A percentile compares a stretch with the other conserved stretches of the same genome.
Evolutionary conservation across 1,140 invertebrate species (phyloP).

Genomic region (Drosophila parabipectinata): DNA sequence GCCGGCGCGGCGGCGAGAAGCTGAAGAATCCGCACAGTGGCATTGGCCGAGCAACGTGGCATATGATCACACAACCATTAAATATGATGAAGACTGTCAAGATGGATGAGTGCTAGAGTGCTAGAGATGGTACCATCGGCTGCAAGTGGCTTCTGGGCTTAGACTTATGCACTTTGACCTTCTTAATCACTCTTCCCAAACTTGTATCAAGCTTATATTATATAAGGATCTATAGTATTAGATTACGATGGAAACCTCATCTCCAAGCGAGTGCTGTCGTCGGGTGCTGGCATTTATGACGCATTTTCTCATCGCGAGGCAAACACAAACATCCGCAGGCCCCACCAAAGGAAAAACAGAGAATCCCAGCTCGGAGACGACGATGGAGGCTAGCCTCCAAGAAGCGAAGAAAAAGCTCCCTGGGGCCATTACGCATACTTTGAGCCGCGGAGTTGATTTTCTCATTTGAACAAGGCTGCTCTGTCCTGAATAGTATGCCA

Average conservation of each 20-base stretch:
- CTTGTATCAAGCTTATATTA: no score
- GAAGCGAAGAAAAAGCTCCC: slow-evolving; percentile 51
- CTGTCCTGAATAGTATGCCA: slow-evolving; percentile 50
- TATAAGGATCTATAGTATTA: no score
- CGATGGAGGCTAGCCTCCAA: not conserved
- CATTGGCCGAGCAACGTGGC: slow-evolving; percentile 63
- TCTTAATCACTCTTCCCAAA: no score
- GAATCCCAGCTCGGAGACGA: slow-evolving; percentile 11
- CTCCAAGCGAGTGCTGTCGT: slow-evolving; percentile 48
- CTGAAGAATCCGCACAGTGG: slow-evolving; percentile 17
- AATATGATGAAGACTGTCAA: slow-evolving; percentile 82
- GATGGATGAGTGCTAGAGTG: slow-evolving; percentile 25
- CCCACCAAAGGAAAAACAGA: slow-evolving; percentile 51
- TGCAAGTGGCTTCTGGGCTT: not conserved
- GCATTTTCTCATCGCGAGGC: slow-evolving; percentile 80
- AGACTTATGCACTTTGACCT: no score
- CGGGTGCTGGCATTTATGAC: slow-evolving; percentile 83
- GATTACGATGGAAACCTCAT: not conserved
- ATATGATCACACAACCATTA: slow-evolving; percentile 83
- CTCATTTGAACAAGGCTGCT: slow-evolving; percentile 49
- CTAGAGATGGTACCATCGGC: slow-evolving; percentile 30
- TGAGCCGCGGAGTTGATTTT: slow-evolving; percentile 71
- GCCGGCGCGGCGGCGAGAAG: slow-evolving; percentile 3
- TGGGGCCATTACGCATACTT: slow-evolving; percentile 82
- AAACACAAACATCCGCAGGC: slow-evolving; percentile 63